Percentiles rank a stretch among this genome's conserved stretches.
Evolutionary conservation across 1,140 invertebrate species (phyloP).

Genomic region (Trichomalopsis sarcophagae): DNA sequence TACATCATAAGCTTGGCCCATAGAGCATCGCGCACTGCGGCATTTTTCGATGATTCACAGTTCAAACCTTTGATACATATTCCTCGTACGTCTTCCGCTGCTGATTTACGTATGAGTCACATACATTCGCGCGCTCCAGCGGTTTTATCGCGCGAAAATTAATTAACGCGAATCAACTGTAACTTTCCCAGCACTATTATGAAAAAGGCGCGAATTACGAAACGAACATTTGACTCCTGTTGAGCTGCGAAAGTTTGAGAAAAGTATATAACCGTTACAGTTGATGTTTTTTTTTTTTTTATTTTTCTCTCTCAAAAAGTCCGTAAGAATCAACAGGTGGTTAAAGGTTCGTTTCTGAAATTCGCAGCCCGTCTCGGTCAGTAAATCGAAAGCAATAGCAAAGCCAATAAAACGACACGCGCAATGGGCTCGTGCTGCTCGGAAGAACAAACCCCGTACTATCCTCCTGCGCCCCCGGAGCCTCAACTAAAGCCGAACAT

Average conservation of each 20-base stretch:
- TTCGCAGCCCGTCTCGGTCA: not conserved
- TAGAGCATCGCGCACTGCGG: too few relatives aligned
- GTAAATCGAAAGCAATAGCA: not conserved
- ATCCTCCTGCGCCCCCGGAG: not conserved
- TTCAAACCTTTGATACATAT: too few relatives aligned
- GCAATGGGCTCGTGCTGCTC: conserved; percentile 47
- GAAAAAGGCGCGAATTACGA: not conserved
- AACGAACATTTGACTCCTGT: not conserved
- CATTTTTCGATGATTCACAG: too few relatives aligned
- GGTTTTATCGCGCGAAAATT: too few relatives aligned
- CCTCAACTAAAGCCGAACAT: not conserved
- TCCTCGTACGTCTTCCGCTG: too few relatives aligned
- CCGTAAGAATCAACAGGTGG: not conserved
- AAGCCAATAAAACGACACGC: not conserved
- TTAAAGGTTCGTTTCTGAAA: not conserved
- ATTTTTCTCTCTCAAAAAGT: not conserved
- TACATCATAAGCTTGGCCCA: too few relatives aligned
- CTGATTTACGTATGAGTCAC: too few relatives aligned
- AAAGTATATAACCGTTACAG: not conserved
- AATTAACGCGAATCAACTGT: not conserved
- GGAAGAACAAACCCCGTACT: not conserved
- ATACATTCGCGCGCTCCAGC: too few relatives aligned
- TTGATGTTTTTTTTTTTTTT: not conserved
- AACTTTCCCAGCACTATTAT: not conserved
- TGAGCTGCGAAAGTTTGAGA: not conserved